Evolutionary conservation across 2,113 vertebrate species (phyloP), one percentile per base, ranked within the genome.

Genomic region (Diadophis punctatus): DNA sequence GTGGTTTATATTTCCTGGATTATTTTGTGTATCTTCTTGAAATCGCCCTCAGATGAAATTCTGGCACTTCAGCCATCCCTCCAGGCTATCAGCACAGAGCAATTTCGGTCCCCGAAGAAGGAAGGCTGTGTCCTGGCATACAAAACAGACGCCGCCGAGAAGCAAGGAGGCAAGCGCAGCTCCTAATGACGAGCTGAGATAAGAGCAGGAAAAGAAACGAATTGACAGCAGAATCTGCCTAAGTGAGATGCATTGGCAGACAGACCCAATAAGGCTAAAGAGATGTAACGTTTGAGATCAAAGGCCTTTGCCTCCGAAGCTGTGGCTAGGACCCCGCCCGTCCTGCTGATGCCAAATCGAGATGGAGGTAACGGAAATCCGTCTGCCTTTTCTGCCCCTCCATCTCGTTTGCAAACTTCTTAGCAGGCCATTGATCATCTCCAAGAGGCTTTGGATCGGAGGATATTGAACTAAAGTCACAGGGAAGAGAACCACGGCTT

Each of bases 291-390:
- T 96, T 96, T 95, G 60, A 93, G 93, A 94, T 95, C 94, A 94
- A 96, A 96, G 94, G 90, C 94, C 94, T 95, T 92, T 27, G 94
- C 95, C 96, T 96, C 1, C 2, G 56, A 56, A 96, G 95, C 94
- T 60, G 96, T 95, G 25, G 93, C 95, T 95, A 94, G 94, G 94
- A 93, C 95, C 94, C 92, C 92, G 56, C 90, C 85, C 11, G 93
- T 95, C 92, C 25, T 0, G 94, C 93, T 95, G 94, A 91, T 93
- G 93, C 95, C 94, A 94, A 60, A 95, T 93, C 93, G 94, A 96
- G 96, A 96, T 94, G 95, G 93, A 96, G 94, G 96, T 95, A 95
- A 96, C 90, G 93, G 94, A 95, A 96, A 94, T 95, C 94, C 94
- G 93, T 92, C 93, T 94, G 91, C 88, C 53, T 74, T 0, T 3